phyloP scores from a whole-genome alignment of 2,113 vertebrate genomes.

The Vombatus ursinus region DNA sequence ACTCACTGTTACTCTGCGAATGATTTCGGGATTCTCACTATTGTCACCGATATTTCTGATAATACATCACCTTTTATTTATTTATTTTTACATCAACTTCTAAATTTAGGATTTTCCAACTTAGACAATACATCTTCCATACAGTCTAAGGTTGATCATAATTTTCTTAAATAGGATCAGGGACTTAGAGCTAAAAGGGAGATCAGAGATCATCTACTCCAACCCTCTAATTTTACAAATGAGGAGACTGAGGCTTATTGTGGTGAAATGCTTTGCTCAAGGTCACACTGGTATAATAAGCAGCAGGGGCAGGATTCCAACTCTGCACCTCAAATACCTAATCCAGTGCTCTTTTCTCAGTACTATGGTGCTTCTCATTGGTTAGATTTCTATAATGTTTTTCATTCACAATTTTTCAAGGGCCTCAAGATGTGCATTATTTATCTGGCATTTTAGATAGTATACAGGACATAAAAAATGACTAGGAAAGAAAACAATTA shows the following conservation, averaged over 20 bases:
- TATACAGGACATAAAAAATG: neutral
- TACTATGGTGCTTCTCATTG: neutral
- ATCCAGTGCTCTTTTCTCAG: neutral
- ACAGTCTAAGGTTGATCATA: neutral
- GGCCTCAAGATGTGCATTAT: neutral
- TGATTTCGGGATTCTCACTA: conserved; percentile 21
- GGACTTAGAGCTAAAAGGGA: neutral
- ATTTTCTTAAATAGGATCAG: neutral
- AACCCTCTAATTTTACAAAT: neutral
- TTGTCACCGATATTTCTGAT: neutral
- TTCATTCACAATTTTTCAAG: neutral
- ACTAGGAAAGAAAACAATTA: neutral
- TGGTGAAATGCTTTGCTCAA: neutral
- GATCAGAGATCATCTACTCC: neutral
- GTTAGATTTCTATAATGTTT: neutral
- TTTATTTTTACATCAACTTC: conserved; percentile 3
- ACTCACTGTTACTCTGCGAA: neutral
- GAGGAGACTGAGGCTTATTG: neutral
- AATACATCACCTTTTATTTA: conserved; percentile 12
- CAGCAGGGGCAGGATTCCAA: neutral
- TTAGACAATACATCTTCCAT: neutral
- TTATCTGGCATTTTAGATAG: neutral
- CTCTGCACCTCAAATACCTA: neutral
- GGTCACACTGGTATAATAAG: neutral
- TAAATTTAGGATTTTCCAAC: neutral